A percentile compares a stretch with the other conserved stretches of the same genome.
Conservation (phyloP, 2,888 invertebrate genomes). For the Ferrisia virgata region DNA sequence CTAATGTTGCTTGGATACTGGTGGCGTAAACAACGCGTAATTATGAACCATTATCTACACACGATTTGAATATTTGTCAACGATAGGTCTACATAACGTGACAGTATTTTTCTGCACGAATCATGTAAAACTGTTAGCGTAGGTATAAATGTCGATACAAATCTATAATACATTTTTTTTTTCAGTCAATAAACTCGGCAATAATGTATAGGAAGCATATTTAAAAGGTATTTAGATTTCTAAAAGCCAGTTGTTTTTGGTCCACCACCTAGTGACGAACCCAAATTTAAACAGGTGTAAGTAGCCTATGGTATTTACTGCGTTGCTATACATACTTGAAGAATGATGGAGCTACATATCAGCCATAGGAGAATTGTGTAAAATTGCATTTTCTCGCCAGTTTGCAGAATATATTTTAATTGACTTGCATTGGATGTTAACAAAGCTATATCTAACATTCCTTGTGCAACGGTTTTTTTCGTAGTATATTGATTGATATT, state of each 20-base stretch:
- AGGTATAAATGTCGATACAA: background rate
- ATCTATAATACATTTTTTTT: background rate
- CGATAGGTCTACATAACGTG: background rate
- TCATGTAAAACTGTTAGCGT: background rate
- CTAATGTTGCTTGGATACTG: slow-evolving; percentile 32
- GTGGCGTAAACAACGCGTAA: slow-evolving; percentile 19
- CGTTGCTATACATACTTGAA: slow-evolving; percentile 69
- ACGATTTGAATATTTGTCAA: background rate
- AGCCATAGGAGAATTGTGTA: slow-evolving; percentile 75
- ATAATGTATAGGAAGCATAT: background rate
- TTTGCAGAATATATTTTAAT: slow-evolving; percentile 79
- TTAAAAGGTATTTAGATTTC: background rate
- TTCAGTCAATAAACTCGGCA: background rate
- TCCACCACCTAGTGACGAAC: slow-evolving; percentile 9
- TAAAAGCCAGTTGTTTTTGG: background rate
- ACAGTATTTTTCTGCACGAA: background rate
- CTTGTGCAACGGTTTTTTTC: slow-evolving; percentile 88
- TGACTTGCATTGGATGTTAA: slow-evolving; percentile 86
- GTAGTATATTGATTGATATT: slow-evolving; percentile 87
- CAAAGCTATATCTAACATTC: slow-evolving; percentile 83
- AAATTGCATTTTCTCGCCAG: slow-evolving; percentile 80
- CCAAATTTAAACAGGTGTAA: background rate
- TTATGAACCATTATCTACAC: background rate
- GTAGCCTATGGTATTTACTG: too few relatives aligned
- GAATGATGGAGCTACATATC: slow-evolving; percentile 75